Percentiles rank a stretch among this genome's conserved stretches.
Evolutionary conservation across 1,140 invertebrate genomes (phyloP).

Genomic region (Saccostrea echinata): DNA sequence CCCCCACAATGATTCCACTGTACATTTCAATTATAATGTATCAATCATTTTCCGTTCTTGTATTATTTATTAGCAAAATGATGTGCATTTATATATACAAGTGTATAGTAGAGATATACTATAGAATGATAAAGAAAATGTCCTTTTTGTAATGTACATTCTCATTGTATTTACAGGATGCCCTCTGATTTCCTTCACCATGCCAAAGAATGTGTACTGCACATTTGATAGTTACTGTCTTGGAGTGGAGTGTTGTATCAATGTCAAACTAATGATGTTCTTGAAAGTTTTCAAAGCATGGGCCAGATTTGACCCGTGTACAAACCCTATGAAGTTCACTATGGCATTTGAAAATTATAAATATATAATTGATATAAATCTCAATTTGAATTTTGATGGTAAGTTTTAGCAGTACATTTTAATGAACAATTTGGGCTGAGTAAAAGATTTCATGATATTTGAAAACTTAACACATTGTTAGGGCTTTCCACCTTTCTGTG

Average conservation of each 20-base stretch:
- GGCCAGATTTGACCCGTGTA: conserved; percentile 64
- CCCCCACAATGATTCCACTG: too few relatives aligned
- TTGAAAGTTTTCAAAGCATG: conserved; percentile 64
- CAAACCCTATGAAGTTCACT: neutral
- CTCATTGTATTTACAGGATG: conserved; percentile 63
- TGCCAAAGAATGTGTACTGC: conserved; percentile 68
- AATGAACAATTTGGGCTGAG: neutral
- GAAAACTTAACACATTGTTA: neutral
- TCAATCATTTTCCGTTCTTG: too few relatives aligned
- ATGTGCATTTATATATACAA: too few relatives aligned
- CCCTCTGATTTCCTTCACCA: conserved; percentile 61
- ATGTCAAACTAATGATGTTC: conserved; percentile 65
- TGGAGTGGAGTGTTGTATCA: conserved; percentile 67
- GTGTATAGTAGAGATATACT: too few relatives aligned
- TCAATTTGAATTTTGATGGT: neutral
- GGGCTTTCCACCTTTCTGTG: too few relatives aligned
- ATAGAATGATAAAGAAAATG: too few relatives aligned
- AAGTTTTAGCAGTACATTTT: neutral
- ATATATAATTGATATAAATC: conserved; percentile 20
- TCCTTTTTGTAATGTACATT: neutral
- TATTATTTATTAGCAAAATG: too few relatives aligned
- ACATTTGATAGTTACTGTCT: conserved; percentile 68
- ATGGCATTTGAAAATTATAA: conserved; percentile 37
- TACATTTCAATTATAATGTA: too few relatives aligned
- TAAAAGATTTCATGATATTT: neutral